These are phyloP conservation scores for Eudemis profundana DNA, from an alignment of 2,888 invertebrate species.

Conservation along the genomic window DNA sequence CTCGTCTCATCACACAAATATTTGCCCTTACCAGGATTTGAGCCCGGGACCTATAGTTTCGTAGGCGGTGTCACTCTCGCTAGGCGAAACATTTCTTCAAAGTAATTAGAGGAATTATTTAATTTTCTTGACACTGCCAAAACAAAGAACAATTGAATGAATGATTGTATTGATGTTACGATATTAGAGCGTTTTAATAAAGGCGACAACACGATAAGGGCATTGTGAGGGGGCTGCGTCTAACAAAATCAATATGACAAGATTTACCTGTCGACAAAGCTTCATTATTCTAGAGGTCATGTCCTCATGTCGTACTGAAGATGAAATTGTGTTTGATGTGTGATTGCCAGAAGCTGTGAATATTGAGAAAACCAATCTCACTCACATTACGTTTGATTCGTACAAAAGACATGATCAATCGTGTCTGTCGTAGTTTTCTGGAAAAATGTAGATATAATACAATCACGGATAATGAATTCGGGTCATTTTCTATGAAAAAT, in stretches of 20 bases:
- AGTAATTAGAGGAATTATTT: constrained; percentile 8
- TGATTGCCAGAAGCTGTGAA: background rate
- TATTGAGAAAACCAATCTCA: constrained; percentile 3
- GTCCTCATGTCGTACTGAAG: background rate
- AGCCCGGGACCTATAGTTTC: no score
- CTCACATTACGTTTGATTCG: no score
- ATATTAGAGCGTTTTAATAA: constrained; percentile 18
- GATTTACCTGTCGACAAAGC: constrained; percentile 12
- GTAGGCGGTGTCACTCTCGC: no score
- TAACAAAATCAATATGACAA: constrained; percentile 18
- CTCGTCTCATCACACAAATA: no score
- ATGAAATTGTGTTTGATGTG: constrained; percentile 6
- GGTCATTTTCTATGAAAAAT: no score
- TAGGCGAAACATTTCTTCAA: no score
- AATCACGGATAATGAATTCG: no score
- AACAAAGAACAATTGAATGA: constrained; percentile 18
- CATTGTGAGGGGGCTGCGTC: constrained; percentile 10
- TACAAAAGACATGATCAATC: no score
- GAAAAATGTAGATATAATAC: no score
- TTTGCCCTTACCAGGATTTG: no score
- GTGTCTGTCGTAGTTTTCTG: no score
- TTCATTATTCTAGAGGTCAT: background rate
- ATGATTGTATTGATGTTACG: constrained; percentile 5
- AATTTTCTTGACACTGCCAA: constrained; percentile 1
- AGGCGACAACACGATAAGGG: constrained; percentile 18